phyloP scores from a whole-genome alignment of 2,888 invertebrate species.

The Andricus quercusramuli region DNA sequence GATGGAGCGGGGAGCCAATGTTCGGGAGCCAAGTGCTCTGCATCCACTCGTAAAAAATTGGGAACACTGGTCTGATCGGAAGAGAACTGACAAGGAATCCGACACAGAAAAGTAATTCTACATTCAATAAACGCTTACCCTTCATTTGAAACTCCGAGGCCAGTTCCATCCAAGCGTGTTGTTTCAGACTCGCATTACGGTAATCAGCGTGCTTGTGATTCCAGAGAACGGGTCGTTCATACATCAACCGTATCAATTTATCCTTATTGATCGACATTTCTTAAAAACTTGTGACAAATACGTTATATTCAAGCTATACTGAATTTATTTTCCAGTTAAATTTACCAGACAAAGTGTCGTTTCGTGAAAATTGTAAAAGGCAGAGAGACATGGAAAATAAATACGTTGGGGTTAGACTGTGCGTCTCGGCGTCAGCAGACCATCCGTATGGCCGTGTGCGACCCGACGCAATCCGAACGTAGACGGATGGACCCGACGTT shows the following conservation, averaged over 20 bases:
- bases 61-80: too few relatives aligned
- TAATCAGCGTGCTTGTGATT: constrained; percentile 28
- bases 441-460: constrained; percentile 13
- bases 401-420: too few relatives aligned
- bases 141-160: constrained; percentile 26
- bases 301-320: background rate
- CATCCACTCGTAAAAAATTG: too few relatives aligned
- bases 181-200: background rate
- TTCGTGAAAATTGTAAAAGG: too few relatives aligned
- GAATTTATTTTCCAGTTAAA: background rate
- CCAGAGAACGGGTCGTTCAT: constrained; percentile 31
- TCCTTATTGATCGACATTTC: constrained; percentile 36
- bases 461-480: constrained; percentile 31
- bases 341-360: too few relatives aligned
- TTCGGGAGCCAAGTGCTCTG: too few relatives aligned
- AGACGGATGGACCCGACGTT: constrained; percentile 31
- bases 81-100: background rate
- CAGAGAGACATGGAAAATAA: too few relatives aligned
- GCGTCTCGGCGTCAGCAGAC: too few relatives aligned
- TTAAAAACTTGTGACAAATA: background rate
- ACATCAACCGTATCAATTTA: constrained; percentile 26
- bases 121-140: constrained; percentile 18
- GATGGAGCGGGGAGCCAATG: too few relatives aligned
- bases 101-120: constrained; percentile 15
- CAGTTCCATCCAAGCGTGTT: constrained; percentile 28